Evolutionary conservation across 2,888 invertebrate genomes (phyloP), one percentile per base, ranked within the genome.

Genomic region (Machimus atricapillus): DNA sequence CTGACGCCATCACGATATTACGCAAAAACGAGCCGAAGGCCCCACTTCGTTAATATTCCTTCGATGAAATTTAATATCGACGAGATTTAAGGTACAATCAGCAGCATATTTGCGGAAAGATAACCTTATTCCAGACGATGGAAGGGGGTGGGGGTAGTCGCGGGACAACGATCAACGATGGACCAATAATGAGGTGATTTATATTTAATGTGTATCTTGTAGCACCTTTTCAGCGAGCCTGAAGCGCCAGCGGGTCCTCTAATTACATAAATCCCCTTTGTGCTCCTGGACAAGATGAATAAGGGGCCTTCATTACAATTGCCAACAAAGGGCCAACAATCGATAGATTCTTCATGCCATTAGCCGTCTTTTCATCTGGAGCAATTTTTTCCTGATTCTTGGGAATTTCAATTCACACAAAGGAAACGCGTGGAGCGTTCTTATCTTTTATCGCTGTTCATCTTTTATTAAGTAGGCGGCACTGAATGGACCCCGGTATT

Each of bases 401-500:
- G 78, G 40, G 23, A 78, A 78, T 78, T 78, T 78, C 78, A 78
- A 77, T 40, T 77, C 77, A 19, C 40, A 77, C 77, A 77, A 78
- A 43, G 78, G 43, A 78, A 43, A 66, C n/a, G 37, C 78, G 37
- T 78, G 78, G 78, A 78, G 78, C 78, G 23, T 78, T 78, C 66
- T 43, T 78, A 78, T 78, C 78, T 78, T n/a, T 78, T 78, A 78
- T 78, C 78, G 46, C 43, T 78, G 43, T 78, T 78, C 78, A 78
- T 78, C 78, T 78, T 40, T 78, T 78, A 78, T 78, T 78, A 78
- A 78, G 78, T 78, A 23, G 40, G 19, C 19, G 19, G 77, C 19
- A 40, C n/a, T 78, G 78, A 78, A 43, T 78, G 43, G 78, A 78
- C 34, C 23, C 37, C 43, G 23, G 78, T 78, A 78, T 78, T 78